Evolutionary conservation across 2,888 invertebrate genomes (phyloP).

Genomic region (Zaprionus lineosus): DNA sequence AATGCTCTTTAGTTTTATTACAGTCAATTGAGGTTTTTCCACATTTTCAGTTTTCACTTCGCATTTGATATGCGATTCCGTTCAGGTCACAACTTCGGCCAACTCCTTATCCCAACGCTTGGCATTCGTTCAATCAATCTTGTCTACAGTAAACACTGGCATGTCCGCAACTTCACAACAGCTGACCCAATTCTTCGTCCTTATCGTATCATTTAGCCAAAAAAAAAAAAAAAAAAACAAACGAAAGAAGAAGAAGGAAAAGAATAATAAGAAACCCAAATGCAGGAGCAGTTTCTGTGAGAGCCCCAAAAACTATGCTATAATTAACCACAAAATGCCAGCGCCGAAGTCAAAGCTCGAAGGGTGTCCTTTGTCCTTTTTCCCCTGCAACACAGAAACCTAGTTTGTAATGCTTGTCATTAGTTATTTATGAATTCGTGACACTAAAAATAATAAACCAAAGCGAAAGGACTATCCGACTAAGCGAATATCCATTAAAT

Average conservation of each 20-base stretch:
- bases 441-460: constrained; percentile 51
- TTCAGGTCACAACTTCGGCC: too few species aligned
- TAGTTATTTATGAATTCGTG: constrained; percentile 75
- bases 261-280: too few species aligned
- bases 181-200: constrained; percentile 29
- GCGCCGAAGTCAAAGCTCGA: constrained; percentile 11
- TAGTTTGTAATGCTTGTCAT: constrained; percentile 69
- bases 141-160: constrained; percentile 12
- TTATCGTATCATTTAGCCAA: constrained; percentile 35
- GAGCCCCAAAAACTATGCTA: constrained; percentile 55
- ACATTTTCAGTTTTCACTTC: too few species aligned
- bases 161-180: constrained; percentile 11
- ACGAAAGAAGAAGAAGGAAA: too few species aligned
- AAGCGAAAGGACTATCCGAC: constrained; percentile 26
- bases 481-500: constrained; percentile 13
- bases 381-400: constrained; percentile 20
- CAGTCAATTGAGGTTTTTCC: constrained; percentile 1
- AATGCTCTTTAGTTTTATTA: constrained; percentile 22
- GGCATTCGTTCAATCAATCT: constrained; percentile 31
- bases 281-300: constrained; percentile 21
- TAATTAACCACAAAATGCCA: constrained; percentile 70
- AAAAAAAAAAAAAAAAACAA: constrained; percentile 4
- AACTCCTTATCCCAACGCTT: too few species aligned
- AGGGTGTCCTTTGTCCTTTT: constrained; percentile 2
- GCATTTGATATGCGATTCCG: too few species aligned